Percentiles rank a stretch among this genome's conserved stretches.
phyloP scores from a whole-genome alignment of 2,888 invertebrate genomes.

The Thereva nobilitata region DNA sequence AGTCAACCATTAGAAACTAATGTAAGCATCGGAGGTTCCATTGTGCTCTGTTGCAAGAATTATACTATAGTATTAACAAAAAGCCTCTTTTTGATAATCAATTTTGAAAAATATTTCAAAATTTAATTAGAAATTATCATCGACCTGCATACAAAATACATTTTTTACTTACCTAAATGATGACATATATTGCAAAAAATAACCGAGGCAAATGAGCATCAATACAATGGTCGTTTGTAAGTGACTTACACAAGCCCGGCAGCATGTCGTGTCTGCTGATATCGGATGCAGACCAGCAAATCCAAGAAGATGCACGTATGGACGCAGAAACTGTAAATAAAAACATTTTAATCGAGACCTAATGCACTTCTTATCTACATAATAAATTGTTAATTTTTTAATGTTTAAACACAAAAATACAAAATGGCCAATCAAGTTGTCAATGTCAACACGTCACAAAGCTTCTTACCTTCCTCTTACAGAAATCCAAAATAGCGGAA shows the following conservation, averaged over 20 bases:
- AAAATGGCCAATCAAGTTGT: neutral
- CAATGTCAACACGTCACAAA: neutral
- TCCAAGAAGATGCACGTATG: slow-evolving; percentile 74
- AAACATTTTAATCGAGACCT: neutral
- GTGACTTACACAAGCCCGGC: slow-evolving; percentile 66
- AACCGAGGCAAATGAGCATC: slow-evolving; percentile 70
- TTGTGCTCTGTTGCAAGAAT: no score
- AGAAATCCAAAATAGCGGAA: slow-evolving; percentile 77
- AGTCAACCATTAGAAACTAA: no score
- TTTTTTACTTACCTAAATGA: slow-evolving; percentile 68
- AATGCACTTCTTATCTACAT: neutral
- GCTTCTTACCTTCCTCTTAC: slow-evolving; percentile 70
- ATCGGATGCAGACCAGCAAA: slow-evolving; percentile 77
- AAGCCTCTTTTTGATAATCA: neutral
- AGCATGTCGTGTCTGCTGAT: slow-evolving; percentile 65
- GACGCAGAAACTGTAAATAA: slow-evolving; percentile 68
- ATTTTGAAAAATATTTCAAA: neutral
- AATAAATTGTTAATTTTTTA: neutral
- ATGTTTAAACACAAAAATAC: neutral
- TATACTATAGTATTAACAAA: no score
- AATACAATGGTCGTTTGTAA: slow-evolving; percentile 71
- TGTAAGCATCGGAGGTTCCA: no score
- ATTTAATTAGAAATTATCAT: neutral
- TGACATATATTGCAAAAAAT: slow-evolving; percentile 76
- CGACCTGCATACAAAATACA: neutral